These are phyloP conservation scores for Taurulus bubalis DNA, from an alignment of 2,113 vertebrate species.

Conservation along the genomic window DNA sequence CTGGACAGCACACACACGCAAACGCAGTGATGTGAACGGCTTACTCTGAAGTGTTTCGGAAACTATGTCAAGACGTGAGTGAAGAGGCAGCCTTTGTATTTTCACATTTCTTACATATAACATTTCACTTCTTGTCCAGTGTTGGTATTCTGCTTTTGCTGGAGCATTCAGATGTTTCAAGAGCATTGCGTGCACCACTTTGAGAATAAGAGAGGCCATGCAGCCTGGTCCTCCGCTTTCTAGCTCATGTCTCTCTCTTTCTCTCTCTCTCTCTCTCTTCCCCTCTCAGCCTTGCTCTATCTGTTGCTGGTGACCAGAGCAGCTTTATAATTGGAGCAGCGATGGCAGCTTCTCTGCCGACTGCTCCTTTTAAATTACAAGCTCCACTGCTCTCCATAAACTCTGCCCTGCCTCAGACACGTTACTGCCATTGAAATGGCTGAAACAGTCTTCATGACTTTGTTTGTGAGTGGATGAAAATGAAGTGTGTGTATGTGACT, in stretches of 20 bases:
- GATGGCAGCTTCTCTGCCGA: constrained; percentile 85
- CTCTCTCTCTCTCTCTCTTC: constrained; percentile 26
- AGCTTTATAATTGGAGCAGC: constrained; percentile 89
- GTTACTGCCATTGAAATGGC: constrained; percentile 55
- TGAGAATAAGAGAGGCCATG: constrained; percentile 57
- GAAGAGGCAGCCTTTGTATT: constrained; percentile 29
- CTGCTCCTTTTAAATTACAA: constrained; percentile 84
- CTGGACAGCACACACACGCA: constrained; percentile 23
- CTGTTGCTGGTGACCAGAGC: constrained; percentile 75
- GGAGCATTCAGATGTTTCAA: constrained; percentile 56
- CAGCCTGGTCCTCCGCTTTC: constrained; percentile 60
- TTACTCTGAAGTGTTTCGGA: constrained; percentile 16
- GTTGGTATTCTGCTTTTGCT: constrained; percentile 37
- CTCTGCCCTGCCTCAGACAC: constrained; percentile 69
- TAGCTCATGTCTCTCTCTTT: constrained; percentile 26
- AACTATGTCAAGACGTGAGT: constrained; percentile 41
- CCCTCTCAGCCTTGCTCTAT: constrained; percentile 34
- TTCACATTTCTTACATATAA: constrained; percentile 23
- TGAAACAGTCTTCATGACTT: constrained; percentile 54
- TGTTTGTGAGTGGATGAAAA: constrained; percentile 62
- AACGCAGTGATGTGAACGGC: background rate
- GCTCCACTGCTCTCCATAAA: constrained; percentile 85
- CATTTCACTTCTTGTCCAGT: constrained; percentile 16
- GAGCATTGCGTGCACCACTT: constrained; percentile 50
- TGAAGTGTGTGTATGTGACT: constrained; percentile 37